Conservation (phyloP, 1,140 invertebrate species). For the Sarcophaga peregrina region DNA sequence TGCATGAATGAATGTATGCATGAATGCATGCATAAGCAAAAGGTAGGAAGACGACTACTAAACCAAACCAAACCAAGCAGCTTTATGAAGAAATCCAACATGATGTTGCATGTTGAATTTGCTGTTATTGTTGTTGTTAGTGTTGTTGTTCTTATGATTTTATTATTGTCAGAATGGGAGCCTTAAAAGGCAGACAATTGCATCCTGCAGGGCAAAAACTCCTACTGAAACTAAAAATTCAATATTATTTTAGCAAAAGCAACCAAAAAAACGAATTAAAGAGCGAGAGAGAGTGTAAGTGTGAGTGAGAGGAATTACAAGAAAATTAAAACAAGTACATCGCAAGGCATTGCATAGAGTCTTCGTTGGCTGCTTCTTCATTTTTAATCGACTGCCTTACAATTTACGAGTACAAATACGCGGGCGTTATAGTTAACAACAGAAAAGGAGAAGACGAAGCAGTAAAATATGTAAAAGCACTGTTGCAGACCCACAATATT, state of each 20-base stretch:
- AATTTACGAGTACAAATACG: background rate
- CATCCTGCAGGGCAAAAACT: conserved; percentile 44
- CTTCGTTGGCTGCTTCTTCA: no score
- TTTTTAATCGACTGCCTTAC: no score
- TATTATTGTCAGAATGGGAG: conserved; percentile 20
- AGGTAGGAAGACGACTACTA: no score
- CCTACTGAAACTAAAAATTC: conserved; percentile 44
- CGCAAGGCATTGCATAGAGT: no score
- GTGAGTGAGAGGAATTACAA: no score
- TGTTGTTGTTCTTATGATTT: background rate
- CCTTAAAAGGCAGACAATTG: conserved; percentile 44
- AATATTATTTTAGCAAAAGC: background rate
- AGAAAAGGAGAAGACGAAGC: background rate
- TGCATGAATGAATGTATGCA: background rate
- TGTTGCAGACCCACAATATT: no score
- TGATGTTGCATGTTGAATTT: no score
- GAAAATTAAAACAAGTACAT: no score
- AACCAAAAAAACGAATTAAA: background rate
- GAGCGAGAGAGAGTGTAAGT: no score
- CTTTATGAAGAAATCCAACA: no score
- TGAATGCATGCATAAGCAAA: no score
- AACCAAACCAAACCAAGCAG: no score
- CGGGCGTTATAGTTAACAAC: background rate
- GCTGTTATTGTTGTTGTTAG: background rate
- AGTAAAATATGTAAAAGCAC: background rate